These are phyloP conservation scores for Vulpes lagopus DNA, from an alignment of 2,113 vertebrate genomes.

Conservation along the genomic window DNA sequence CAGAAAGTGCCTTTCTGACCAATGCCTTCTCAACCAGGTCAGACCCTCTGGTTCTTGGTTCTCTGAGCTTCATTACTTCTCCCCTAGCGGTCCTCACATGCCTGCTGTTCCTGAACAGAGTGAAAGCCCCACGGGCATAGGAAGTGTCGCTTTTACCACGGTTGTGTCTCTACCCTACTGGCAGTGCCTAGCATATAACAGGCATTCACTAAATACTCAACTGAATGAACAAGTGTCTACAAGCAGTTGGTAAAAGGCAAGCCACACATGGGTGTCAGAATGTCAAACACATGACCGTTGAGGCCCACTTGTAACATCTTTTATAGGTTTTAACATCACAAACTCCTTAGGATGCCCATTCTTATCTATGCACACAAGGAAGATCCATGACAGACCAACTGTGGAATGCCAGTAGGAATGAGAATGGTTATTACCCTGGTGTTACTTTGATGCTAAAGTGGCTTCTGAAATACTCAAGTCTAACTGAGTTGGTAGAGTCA, in stretches of 20 bases:
- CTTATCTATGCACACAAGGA: accelerated
- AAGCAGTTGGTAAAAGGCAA: accelerated
- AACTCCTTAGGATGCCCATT: neutral
- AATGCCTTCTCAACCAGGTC: neutral
- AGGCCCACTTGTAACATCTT: neutral
- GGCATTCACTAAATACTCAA: too few species aligned
- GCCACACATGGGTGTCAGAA: accelerated
- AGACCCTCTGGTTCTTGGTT: neutral
- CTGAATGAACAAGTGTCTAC: neutral
- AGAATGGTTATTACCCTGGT: neutral
- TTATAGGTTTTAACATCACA: neutral
- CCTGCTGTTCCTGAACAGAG: neutral
- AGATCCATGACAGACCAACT: neutral
- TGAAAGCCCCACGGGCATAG: accelerated
- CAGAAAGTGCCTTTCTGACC: too few species aligned
- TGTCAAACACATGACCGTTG: accelerated
- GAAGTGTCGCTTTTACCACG: too few species aligned
- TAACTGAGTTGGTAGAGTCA: neutral
- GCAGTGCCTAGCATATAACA: accelerated
- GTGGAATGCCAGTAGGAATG: neutral
- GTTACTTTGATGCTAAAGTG: neutral
- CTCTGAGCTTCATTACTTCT: accelerated
- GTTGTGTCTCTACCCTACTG: accelerated
- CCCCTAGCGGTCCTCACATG: neutral
- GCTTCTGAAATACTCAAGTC: neutral